Evolutionary conservation across 2,113 vertebrate genomes (phyloP).

Genomic region (Dromiciops gliroides): DNA sequence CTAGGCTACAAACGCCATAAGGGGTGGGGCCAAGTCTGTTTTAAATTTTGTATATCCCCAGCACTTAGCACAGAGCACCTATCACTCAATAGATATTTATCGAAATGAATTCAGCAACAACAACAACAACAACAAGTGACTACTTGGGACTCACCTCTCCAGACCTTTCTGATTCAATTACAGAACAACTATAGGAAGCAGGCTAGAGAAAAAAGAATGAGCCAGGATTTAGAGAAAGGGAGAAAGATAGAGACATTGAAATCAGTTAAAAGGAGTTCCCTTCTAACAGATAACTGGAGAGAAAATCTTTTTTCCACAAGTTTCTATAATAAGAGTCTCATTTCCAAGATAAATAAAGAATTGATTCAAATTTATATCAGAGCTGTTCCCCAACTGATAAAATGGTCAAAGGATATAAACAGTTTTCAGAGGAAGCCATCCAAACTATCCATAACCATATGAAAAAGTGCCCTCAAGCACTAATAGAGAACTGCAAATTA

Average conservation of each 20-base stretch:
- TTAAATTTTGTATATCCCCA: background rate
- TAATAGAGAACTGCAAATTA: background rate
- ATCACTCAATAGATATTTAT: background rate
- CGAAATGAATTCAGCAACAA: too few relatives aligned
- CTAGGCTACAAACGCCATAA: background rate
- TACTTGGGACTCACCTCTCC: background rate
- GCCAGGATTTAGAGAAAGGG: background rate
- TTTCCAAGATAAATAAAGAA: background rate
- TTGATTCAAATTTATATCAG: background rate
- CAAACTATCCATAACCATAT: background rate
- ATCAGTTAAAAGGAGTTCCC: background rate
- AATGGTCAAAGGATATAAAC: background rate
- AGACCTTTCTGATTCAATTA: background rate
- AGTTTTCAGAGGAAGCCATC: background rate
- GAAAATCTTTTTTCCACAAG: background rate
- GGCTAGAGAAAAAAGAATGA: background rate
- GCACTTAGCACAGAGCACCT: background rate
- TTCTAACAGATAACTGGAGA: background rate
- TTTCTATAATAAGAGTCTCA: background rate
- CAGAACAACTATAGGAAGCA: background rate
- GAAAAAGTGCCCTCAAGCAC: background rate
- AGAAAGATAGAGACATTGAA: background rate
- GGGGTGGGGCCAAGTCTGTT: background rate
- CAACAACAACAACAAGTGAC: background rate
- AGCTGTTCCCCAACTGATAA: background rate